Base-by-base conservation (phyloP, 2,113 vertebrate genomes). In the Pomatostomus ruficeps region DNA sequence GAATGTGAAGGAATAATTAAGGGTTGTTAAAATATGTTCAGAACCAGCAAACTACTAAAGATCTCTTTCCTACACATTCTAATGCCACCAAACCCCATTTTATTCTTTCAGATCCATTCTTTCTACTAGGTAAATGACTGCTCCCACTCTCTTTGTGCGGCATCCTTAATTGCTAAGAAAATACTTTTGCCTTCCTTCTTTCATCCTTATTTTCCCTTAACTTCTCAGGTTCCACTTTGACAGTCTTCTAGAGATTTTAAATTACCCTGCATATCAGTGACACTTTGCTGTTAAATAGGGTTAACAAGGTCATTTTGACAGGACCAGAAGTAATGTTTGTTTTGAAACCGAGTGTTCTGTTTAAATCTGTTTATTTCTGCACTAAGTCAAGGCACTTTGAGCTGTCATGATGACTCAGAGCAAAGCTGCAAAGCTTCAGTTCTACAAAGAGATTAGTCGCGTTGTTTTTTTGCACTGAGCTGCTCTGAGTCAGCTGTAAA, bases 341-440 rank as follows among this genome's bases (percentile, higher is more conserved):
- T 96, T 95, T 92, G 88, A 96, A 96, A 85, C 51, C 0, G 1
- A 65, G 36, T 43, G 73, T 91, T 54, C 58, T 77, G 84, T 94
- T 96, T 92, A 54, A 96, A 93, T 84, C 85, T 96, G 66, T 93
- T 93, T 91, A 79, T 85, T 96, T 96, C 79, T 94, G 67, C 68
- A 66, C 57, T 42, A 85, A 78, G 71, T 73, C 86, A 71, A 74
- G 76, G 87, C 42, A 61, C 70, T 97, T 91, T 67, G 88, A 96
- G 79, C 72, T 89, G 85, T 91, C 93, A 68, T 6, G 29, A 79
- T 97, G 97, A 97, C 85, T 97, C 91, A 97, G 88, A 93, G 74
- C 61, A 70, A 95, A 94, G 80, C 77, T 84, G 72, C 91, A 95
- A 93, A 94, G 72, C 51, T 89, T 89, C 65, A 29, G 35, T 77